These are phyloP conservation scores for Fukomys damarensis DNA, from an alignment of 2,113 vertebrate genomes.

Conservation along the genomic window DNA sequence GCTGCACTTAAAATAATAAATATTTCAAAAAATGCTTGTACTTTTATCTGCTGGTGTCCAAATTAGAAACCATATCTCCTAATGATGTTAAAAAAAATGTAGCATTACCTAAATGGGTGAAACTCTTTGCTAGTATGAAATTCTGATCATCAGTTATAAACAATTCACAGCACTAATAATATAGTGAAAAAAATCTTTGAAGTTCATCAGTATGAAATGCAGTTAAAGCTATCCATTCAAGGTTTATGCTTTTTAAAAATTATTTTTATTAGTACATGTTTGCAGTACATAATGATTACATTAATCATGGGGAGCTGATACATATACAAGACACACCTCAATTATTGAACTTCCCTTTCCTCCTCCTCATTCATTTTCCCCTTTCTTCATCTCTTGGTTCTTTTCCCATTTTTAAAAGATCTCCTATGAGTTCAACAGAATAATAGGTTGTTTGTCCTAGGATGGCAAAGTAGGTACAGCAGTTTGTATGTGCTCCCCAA, in stretches of 20 bases:
- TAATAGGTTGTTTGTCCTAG: not conserved
- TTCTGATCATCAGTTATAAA: constrained; percentile 92
- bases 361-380: not conserved
- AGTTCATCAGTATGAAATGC: constrained; percentile 7
- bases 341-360: not conserved
- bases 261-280: not conserved
- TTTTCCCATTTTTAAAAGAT: not conserved
- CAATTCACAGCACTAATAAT: constrained; percentile 90
- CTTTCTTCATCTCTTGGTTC: not conserved
- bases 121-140: constrained; percentile 91
- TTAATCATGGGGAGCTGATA: not conserved
- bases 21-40: constrained; percentile 57
- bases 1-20: constrained; percentile 68
- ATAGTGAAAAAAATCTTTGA: constrained; percentile 74
- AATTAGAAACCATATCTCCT: constrained; percentile 58
- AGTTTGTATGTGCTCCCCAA: not conserved
- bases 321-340: not conserved
- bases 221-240: not conserved
- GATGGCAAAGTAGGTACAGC: not conserved
- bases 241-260: not conserved
- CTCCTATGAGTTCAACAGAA: not conserved
- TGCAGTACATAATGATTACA: not conserved
- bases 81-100: constrained; percentile 74
- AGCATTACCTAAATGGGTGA: constrained; percentile 90
- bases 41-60: not conserved